phyloP scores from a whole-genome alignment of 2,888 invertebrate species.

The Plutella xylostella region DNA sequence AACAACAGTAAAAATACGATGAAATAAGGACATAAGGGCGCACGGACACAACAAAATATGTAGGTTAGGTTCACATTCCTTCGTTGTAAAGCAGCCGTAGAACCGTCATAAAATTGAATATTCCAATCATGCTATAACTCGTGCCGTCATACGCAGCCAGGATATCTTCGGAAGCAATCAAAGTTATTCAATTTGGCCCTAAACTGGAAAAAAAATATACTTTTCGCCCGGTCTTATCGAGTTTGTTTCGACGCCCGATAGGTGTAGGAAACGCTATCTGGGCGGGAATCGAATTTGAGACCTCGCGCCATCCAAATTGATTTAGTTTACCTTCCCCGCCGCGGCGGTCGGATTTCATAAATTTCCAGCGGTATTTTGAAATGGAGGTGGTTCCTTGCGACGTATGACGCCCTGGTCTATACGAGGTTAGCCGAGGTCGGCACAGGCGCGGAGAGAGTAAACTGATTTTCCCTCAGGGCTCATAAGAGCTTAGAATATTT shows the following conservation, averaged over 20 bases:
- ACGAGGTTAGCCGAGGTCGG: background rate
- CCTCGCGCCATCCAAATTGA: constrained; percentile 57
- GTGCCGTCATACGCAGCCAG: background rate
- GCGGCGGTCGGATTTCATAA: constrained; percentile 35
- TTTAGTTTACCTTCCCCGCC: constrained; percentile 45
- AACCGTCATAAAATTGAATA: background rate
- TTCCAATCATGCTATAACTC: background rate
- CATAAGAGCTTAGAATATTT: no score
- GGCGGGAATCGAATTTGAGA: constrained; percentile 57
- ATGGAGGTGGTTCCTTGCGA: background rate
- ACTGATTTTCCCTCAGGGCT: no score
- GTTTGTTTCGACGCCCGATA: constrained; percentile 43
- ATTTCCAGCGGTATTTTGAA: constrained; percentile 22
- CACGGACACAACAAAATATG: no score
- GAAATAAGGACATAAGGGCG: background rate
- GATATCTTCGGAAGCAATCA: constrained; percentile 11
- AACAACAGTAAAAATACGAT: background rate
- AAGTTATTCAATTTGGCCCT: constrained; percentile 13
- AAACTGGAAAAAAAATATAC: constrained; percentile 32
- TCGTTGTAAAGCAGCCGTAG: background rate
- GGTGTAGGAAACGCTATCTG: constrained; percentile 27
- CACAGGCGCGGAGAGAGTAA: no score
- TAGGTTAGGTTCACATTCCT: background rate
- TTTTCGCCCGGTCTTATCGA: constrained; percentile 36
- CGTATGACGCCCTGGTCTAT: background rate